These are phyloP conservation scores for Chloromyia formosa DNA, from an alignment of 2,888 invertebrate genomes.

Conservation along the genomic window DNA sequence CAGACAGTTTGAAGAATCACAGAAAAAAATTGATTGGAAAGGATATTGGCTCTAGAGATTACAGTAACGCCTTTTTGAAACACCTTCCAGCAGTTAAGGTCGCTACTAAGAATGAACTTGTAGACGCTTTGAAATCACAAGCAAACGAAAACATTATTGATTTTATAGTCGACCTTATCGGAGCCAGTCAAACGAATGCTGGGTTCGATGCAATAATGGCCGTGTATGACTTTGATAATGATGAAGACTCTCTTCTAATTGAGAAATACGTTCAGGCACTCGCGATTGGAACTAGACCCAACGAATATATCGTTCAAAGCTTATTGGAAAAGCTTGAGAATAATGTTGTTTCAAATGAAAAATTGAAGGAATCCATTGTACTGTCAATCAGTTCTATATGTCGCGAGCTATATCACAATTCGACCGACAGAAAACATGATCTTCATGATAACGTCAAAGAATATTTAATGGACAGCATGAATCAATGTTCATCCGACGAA, in stretches of 20 bases:
- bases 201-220: conserved; percentile 76
- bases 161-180: conserved; percentile 76
- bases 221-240: conserved; percentile 67
- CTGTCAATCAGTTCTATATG: conserved; percentile 73
- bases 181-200: conserved; percentile 74
- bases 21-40: conserved; percentile 54
- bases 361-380: conserved; percentile 73
- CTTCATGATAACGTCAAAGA: conserved; percentile 57
- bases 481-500: conserved; percentile 67
- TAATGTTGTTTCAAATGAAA: conserved; percentile 66
- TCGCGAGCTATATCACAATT: conserved; percentile 61
- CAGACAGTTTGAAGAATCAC: neutral
- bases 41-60: conserved; percentile 70
- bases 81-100: conserved; percentile 71
- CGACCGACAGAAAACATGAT: conserved; percentile 52
- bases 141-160: conserved; percentile 59
- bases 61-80: conserved; percentile 73
- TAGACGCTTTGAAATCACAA: conserved; percentile 64
- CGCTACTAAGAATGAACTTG: conserved; percentile 67
- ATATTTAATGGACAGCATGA: conserved; percentile 61
- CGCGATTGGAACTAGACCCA: conserved; percentile 74
- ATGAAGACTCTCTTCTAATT: conserved; percentile 66
- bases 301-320: conserved; percentile 65
- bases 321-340: conserved; percentile 55
- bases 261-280: conserved; percentile 81